A percentile compares a stretch with the other conserved stretches of the same genome.
Evolutionary conservation across 2,888 invertebrate genomes (phyloP).

Genomic region (Phania funesta): DNA sequence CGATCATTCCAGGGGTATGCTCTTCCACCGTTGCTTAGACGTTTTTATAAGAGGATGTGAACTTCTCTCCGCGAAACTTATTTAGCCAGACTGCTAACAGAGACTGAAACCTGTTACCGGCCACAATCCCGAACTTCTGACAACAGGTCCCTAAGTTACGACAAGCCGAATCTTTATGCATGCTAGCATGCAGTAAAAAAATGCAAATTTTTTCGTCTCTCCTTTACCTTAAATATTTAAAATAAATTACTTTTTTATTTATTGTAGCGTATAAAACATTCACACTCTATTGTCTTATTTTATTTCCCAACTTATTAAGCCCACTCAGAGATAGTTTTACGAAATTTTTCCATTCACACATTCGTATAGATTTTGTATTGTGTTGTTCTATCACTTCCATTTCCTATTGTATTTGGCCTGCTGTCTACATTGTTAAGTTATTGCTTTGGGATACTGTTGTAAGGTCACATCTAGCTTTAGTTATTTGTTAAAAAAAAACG

Average conservation of each 20-base stretch:
- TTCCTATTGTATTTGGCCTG: constrained; percentile 63
- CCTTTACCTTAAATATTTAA: background rate
- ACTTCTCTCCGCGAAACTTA: too few relatives aligned
- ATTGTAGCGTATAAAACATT: background rate
- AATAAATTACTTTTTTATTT: background rate
- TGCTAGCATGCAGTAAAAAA: too few relatives aligned
- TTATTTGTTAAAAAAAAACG: constrained; percentile 69
- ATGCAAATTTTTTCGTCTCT: too few relatives aligned
- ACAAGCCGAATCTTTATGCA: too few relatives aligned
- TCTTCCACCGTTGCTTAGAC: too few relatives aligned
- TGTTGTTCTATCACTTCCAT: constrained; percentile 67
- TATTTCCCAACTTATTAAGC: constrained; percentile 23
- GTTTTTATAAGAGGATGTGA: too few relatives aligned
- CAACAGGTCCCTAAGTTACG: too few relatives aligned
- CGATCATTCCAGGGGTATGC: too few relatives aligned
- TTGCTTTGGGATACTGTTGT: constrained; percentile 76
- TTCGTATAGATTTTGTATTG: constrained; percentile 23
- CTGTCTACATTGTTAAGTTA: constrained; percentile 77
- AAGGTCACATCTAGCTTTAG: constrained; percentile 70
- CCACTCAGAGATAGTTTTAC: constrained; percentile 27
- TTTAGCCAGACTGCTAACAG: too few relatives aligned
- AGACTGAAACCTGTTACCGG: too few relatives aligned
- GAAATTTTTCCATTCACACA: background rate
- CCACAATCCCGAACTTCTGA: too few relatives aligned
- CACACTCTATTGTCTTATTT: background rate